Evolutionary conservation across 2,797 vertebrate species (phyloP).

Genomic region (Lepilemur septentrionalis): DNA sequence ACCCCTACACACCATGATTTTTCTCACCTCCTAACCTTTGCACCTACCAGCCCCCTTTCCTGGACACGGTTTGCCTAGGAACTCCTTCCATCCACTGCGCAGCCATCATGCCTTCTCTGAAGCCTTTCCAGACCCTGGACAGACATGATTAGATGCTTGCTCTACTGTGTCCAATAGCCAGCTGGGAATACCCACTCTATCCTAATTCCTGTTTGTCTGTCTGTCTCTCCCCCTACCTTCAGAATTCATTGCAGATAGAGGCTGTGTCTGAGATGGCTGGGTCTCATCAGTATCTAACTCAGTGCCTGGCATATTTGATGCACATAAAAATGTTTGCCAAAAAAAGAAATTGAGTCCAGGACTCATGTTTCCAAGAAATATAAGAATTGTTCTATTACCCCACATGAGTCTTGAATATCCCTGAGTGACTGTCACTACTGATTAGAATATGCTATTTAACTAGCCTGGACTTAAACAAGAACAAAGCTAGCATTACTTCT

Average conservation of each 20-base stretch:
- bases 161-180: background rate
- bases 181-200: background rate
- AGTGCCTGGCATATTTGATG: background rate
- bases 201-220: background rate
- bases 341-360: background rate
- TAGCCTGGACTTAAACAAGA: background rate
- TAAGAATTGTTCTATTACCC: background rate
- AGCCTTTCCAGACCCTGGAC: background rate
- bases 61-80: background rate
- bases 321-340: background rate
- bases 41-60: background rate
- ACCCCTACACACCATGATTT: background rate
- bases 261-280: background rate
- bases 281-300: background rate
- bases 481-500: background rate
- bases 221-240: background rate
- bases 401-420: background rate
- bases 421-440: background rate
- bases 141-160: background rate
- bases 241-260: background rate
- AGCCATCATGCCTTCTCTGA: background rate
- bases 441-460: background rate
- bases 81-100: background rate
- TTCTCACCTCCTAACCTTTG: background rate
- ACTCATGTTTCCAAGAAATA: background rate